These are phyloP conservation scores for Falco columbarius DNA, from an alignment of 2,797 vertebrate genomes.

Conservation along the genomic window DNA sequence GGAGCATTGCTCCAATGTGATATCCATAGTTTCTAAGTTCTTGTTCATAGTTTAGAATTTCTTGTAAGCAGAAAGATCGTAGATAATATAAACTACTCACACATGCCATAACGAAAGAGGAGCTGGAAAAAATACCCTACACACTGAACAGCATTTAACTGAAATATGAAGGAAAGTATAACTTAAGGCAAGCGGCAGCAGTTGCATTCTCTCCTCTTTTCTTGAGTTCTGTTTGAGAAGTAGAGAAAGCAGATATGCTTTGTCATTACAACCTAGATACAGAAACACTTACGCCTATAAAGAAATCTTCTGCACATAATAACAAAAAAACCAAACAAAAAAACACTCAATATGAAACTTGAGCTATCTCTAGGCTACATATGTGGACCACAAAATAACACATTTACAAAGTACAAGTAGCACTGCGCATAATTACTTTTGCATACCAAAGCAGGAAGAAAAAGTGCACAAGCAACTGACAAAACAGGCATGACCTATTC, in stretches of 20 bases:
- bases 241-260: neutral
- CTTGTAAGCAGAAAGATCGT: neutral
- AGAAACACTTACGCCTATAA: neutral
- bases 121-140: neutral
- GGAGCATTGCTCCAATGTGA: neutral
- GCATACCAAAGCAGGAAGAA: neutral
- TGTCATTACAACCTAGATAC: neutral
- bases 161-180: neutral
- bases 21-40: neutral
- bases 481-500: neutral
- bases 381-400: neutral
- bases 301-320: neutral
- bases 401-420: rapidly evolving
- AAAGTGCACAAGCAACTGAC: neutral
- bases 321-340: neutral
- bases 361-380: neutral
- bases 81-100: neutral
- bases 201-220: neutral
- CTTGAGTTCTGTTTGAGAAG: neutral
- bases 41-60: neutral
- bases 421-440: neutral
- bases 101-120: neutral
- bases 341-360: too few relatives aligned
- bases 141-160: neutral
- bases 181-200: neutral